Base-by-base conservation (phyloP, 2,797 vertebrate genomes). In the Masticophis lateralis region DNA sequence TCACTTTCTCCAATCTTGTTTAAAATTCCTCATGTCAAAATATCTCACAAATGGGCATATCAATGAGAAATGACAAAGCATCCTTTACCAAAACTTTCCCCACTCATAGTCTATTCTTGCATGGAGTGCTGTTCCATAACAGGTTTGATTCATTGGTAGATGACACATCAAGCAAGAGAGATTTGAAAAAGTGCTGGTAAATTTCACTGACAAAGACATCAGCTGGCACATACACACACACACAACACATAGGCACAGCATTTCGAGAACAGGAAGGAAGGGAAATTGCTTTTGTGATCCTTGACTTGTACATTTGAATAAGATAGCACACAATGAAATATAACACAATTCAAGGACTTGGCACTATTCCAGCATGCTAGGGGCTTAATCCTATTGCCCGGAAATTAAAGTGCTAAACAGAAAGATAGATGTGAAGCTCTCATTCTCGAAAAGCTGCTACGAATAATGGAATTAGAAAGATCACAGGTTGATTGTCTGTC, bases 121-220 rank as follows among this genome's bases (percentile, higher is more conserved):
- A 92, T 97, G 97, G 92, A 51, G 96, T 92, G 94, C 94, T 96
- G 93, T 96, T 96, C 96, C 96, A 95, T 96, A 98, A 98, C 97
- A 97, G 94, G 96, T 94, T 97, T 98, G 97, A 98, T 96, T 98
- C 97, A 98, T 96, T 96, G n/a, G 96, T 95, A 96, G 97, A 98
- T 98, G 98, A 98, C 96, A 97, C 98, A 98, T 95, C 96, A 95
- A 97, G 97, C 97, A 95, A 89, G 47, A 97, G 94, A 97, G 97
- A 96, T 97, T 97, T 98, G 96, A 97, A 97, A 97, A 97, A 96
- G 95, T 88, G 93, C 96, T 97, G 97, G 97, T 98, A 97, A 97
- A 98, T 97, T 97, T 98, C 96, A 94, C 96, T 95, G 95, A 97
- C 95, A 96, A 97, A 97, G 97, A 94, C 66, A 60, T 83, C 32